These are phyloP conservation scores for Pachymerium ferrugineum DNA, from an alignment of 2,888 invertebrate species.

Conservation along the genomic window DNA sequence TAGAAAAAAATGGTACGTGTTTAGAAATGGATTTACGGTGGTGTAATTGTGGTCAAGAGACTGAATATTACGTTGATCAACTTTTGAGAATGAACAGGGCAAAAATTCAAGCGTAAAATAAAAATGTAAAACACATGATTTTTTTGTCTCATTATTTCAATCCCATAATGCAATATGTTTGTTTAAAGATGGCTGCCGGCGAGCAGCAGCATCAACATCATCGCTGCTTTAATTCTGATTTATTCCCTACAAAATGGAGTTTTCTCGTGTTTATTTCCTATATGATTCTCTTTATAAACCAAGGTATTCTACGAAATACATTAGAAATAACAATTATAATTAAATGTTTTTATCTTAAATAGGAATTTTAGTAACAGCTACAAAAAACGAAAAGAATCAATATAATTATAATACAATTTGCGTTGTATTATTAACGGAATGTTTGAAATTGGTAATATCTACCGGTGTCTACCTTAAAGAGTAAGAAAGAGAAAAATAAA, in stretches of 20 bases:
- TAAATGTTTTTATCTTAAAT: constrained; percentile 43
- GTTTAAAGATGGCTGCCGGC: constrained; percentile 10
- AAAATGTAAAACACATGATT: too few species aligned
- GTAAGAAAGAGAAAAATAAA: constrained; percentile 41
- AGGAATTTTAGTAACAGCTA: constrained; percentile 88
- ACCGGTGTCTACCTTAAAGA: constrained; percentile 56
- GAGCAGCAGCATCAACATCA: not conserved
- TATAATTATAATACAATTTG: constrained; percentile 79
- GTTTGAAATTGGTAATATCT: constrained; percentile 73
- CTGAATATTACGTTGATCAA: constrained; percentile 8
- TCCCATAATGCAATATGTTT: not conserved
- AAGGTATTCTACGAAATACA: constrained; percentile 60
- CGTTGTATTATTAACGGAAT: constrained; percentile 81
- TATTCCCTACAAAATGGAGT: constrained; percentile 79
- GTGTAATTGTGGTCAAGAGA: constrained; percentile 6
- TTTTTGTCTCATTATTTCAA: too few species aligned
- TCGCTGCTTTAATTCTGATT: constrained; percentile 49
- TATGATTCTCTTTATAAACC: constrained; percentile 82
- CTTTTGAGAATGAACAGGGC: not conserved
- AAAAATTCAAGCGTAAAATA: too few species aligned
- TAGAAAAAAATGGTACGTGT: not conserved
- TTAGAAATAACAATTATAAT: not conserved
- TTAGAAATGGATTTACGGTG: not conserved
- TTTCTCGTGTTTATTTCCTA: constrained; percentile 75
- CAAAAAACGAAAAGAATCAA: constrained; percentile 70